Conservation (phyloP, 2,113 vertebrate species). For the Heterocephalus glaber region DNA sequence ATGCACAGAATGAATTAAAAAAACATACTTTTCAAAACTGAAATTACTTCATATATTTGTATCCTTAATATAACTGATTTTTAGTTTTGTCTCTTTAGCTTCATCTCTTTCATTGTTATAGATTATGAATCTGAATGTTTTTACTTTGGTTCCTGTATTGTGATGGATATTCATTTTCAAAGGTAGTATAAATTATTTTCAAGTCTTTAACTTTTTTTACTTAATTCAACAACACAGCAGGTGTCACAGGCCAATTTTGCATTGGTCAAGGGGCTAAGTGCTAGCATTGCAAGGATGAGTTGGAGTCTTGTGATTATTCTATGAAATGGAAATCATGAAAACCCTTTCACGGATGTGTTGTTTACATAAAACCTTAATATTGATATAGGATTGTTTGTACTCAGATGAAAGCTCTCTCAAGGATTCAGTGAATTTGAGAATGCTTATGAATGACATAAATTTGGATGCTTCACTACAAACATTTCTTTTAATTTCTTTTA, state of each 20-base stretch:
- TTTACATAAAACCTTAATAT: not conserved
- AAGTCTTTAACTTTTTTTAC: not conserved
- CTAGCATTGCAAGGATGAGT: not conserved
- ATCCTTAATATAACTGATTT: not conserved
- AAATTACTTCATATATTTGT: not conserved
- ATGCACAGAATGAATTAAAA: not conserved
- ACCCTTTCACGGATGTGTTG: not conserved
- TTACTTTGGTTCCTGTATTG: not conserved
- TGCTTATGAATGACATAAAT: not conserved
- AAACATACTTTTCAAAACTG: not conserved
- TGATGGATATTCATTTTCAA: not conserved
- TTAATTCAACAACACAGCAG: not conserved
- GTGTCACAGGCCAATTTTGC: not conserved
- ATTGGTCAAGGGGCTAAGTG: not conserved
- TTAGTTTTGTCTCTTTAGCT: not conserved
- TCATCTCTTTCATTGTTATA: not conserved
- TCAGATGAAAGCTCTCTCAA: not conserved
- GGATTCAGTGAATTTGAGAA: not conserved
- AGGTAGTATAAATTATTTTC: not conserved
- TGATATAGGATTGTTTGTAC: not conserved
- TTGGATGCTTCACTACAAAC: not conserved
- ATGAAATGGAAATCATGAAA: not conserved
- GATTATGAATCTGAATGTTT: not conserved
- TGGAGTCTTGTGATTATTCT: not conserved
- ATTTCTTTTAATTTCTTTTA: conserved; percentile 19